Conservation (phyloP, 2,113 vertebrate genomes). For the Oncorhynchus clarkii region DNA sequence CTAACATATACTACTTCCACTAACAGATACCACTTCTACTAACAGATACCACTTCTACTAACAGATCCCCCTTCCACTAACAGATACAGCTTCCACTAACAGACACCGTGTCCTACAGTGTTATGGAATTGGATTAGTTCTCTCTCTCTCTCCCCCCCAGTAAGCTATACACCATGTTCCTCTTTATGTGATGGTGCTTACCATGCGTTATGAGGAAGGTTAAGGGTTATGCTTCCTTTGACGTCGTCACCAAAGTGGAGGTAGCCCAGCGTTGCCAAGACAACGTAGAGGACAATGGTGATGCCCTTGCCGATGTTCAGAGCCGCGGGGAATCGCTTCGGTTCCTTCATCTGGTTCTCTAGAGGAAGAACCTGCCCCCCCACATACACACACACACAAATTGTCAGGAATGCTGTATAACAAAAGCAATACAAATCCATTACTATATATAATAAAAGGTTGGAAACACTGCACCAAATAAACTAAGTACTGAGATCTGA, state of each 20-base stretch:
- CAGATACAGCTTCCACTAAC: no score
- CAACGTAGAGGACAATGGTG: constrained; percentile 79
- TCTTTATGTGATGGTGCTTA: constrained; percentile 50
- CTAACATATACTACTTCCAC: no score
- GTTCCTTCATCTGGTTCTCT: constrained; percentile 86
- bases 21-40: no score
- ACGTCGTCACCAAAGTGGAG: constrained; percentile 81
- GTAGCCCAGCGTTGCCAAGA: constrained; percentile 82
- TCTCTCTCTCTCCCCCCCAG: not conserved
- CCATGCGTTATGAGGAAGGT: constrained; percentile 83
- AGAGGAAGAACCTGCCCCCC: constrained; percentile 81
- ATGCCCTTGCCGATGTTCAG: constrained; percentile 84
- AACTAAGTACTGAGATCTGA: not conserved
- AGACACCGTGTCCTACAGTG: no score
- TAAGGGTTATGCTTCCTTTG: constrained; percentile 88
- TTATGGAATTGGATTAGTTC: not conserved
- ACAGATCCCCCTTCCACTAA: no score
- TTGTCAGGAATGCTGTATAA: not conserved
- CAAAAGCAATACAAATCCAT: not conserved
- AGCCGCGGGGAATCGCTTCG: constrained; percentile 73
- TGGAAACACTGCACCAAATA: not conserved
- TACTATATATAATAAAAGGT: not conserved
- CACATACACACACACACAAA: not conserved
- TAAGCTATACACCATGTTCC: no score
- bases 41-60: no score